Conservation (phyloP, 2,113 vertebrate species). For the Gymnogyps californianus region DNA sequence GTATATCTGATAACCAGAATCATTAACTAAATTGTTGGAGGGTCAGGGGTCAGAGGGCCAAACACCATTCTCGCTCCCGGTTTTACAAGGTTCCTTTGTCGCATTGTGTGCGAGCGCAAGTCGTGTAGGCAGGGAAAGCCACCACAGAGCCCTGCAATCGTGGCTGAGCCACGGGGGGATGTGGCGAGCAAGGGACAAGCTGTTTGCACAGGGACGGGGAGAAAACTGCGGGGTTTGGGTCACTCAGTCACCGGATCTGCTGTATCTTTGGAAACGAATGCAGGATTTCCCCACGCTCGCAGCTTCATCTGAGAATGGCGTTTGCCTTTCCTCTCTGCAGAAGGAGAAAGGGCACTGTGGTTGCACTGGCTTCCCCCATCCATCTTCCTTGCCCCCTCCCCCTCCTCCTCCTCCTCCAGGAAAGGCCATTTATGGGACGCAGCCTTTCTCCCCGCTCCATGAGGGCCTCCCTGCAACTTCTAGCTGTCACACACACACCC, state of each 20-base stretch:
- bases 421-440: neutral
- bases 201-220: neutral
- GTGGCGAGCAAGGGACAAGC: neutral
- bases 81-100: neutral
- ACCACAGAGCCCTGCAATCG: rapidly evolving
- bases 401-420: neutral
- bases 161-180: rapidly evolving
- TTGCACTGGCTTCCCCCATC: neutral
- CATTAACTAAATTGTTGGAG: slow-evolving; percentile 26
- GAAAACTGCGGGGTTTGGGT: neutral
- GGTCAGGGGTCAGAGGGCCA: neutral
- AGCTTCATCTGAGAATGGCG: rapidly evolving
- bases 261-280: neutral
- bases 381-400: neutral
- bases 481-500: neutral
- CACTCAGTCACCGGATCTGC: rapidly evolving
- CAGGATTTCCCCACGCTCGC: neutral
- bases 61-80: rapidly evolving
- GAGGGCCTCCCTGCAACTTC: neutral
- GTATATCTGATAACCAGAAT: slow-evolving; percentile 40
- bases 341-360: neutral
- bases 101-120: neutral
- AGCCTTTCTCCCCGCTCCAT: neutral
- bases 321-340: neutral
- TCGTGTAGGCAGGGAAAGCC: neutral